These are phyloP conservation scores for Graptemys geographica DNA, from an alignment of 2,797 vertebrate species.

Conservation along the genomic window DNA sequence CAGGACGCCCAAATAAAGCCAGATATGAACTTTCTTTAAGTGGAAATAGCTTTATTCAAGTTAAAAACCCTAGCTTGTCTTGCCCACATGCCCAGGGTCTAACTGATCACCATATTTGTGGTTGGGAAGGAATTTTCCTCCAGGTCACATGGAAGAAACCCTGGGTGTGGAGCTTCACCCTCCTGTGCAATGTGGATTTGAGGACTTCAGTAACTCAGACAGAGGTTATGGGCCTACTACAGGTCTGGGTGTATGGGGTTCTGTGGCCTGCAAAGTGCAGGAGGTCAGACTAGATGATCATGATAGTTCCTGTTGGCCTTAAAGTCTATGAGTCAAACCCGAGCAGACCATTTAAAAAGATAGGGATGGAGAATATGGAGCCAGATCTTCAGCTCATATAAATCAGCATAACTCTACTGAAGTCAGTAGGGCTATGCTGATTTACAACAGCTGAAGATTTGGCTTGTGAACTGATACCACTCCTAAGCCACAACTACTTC, in stretches of 20 bases:
- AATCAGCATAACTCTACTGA: background rate
- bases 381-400: background rate
- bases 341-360: background rate
- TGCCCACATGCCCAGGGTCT: background rate
- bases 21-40: background rate
- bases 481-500: background rate
- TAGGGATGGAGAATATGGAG: background rate
- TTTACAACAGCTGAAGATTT: background rate
- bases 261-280: no score
- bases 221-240: no score
- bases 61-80: background rate
- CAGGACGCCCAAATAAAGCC: background rate
- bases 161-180: no score
- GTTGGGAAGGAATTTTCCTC: no score
- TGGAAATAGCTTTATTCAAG: accelerated
- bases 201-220: no score
- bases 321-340: no score
- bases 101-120: no score
- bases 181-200: no score
- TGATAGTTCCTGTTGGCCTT: no score
- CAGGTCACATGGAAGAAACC: no score
- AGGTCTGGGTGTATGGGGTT: no score
- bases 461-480: background rate
- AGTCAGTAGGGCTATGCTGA: background rate
- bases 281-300: no score